phyloP scores from a whole-genome alignment of 2,113 vertebrate genomes.

The Chitala chitala region DNA sequence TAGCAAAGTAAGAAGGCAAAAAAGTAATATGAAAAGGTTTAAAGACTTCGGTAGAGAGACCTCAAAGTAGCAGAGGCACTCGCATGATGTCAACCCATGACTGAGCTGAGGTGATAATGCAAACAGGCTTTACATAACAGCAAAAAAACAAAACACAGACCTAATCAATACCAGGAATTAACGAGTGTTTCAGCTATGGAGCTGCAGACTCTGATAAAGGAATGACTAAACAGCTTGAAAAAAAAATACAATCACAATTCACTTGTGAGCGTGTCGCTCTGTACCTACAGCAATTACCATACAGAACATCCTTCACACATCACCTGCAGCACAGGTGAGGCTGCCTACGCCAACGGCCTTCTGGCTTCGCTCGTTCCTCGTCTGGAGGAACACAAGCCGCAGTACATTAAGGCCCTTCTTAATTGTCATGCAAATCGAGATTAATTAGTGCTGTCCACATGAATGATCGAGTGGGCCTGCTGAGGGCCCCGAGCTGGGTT shows the following conservation, averaged over 20 bases:
- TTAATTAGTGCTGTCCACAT: background rate
- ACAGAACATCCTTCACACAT: background rate
- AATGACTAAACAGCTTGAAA: too few species aligned
- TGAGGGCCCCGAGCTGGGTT: background rate
- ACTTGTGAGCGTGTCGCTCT: background rate
- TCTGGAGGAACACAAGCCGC: background rate
- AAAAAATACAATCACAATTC: background rate
- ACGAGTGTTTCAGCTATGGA: too few species aligned
- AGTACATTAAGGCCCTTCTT: background rate
- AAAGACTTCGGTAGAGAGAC: too few species aligned
- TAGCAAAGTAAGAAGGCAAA: too few species aligned
- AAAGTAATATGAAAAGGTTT: too few species aligned
- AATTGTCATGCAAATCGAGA: background rate
- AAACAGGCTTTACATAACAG: background rate
- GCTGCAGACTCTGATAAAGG: too few species aligned
- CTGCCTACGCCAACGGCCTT: background rate
- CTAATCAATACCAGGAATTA: background rate
- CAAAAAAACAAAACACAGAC: background rate
- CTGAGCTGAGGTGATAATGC: too few species aligned
- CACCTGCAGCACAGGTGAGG: background rate
- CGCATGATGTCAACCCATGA: too few species aligned
- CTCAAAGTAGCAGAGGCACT: too few species aligned
- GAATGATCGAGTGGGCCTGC: conserved; percentile 8
- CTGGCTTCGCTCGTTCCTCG: background rate
- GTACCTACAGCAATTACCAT: background rate